A percentile compares a stretch with the other conserved stretches of the same genome.
Conservation (phyloP, 2,797 vertebrate genomes). For the Sebastiscus tertius region DNA sequence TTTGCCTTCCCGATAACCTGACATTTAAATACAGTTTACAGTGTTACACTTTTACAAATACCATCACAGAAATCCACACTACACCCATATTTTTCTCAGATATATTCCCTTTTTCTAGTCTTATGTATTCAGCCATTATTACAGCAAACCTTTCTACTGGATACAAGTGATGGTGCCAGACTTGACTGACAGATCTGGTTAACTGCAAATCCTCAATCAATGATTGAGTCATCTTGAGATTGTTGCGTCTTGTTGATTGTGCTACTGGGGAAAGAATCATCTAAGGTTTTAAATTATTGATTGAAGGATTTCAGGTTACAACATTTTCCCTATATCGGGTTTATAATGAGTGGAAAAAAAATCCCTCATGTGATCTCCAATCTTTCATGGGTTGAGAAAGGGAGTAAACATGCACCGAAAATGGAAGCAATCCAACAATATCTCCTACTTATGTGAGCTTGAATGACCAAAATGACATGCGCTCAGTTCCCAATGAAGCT, state of each 20-base stretch:
- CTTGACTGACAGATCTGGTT: conserved; percentile 56
- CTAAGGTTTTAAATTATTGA: conserved; percentile 15
- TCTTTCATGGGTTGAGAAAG: conserved; percentile 17
- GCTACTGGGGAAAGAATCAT: neutral
- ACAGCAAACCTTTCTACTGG: neutral
- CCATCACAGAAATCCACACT: neutral
- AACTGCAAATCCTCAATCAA: conserved; percentile 45
- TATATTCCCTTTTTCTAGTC: neutral
- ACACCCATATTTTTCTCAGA: neutral
- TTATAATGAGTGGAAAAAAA: conserved; percentile 8
- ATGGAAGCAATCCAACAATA: conserved; percentile 39
- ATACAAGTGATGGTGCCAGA: neutral
- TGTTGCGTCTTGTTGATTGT: conserved; percentile 21
- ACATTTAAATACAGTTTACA: neutral
- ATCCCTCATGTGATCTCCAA: conserved; percentile 12
- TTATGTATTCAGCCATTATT: neutral
- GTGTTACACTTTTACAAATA: neutral
- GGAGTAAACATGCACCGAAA: conserved; percentile 28
- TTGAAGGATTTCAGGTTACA: conserved; percentile 33
- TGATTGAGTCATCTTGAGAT: conserved; percentile 11
- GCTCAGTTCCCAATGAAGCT: conserved; percentile 33
- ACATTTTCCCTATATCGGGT: neutral
- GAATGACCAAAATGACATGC: conserved; percentile 50
- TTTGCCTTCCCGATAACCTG: neutral
- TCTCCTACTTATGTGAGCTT: conserved; percentile 48